Conservation (phyloP, 2,113 vertebrate species). For the Salvelinus alpinus region DNA sequence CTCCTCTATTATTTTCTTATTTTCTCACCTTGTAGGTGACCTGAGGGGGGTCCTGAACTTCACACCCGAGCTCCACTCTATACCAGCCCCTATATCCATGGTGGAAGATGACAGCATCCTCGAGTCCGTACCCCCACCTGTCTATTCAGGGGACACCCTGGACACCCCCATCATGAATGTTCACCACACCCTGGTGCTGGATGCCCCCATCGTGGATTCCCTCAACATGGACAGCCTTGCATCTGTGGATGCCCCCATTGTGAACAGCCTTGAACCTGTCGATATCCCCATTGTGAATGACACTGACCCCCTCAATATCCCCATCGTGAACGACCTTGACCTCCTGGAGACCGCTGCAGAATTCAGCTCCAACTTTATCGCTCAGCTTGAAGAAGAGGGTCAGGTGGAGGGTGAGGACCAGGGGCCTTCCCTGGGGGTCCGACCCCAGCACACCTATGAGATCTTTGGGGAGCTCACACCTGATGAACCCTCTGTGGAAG, state of each 20-base stretch:
- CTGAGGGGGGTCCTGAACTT: neutral
- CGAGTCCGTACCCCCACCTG: neutral
- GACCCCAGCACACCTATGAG: slow-evolving; percentile 15
- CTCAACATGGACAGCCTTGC: neutral
- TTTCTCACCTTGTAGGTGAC: neutral
- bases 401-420: neutral
- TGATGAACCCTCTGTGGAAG: neutral
- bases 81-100: neutral
- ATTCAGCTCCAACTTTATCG: neutral
- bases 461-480: neutral
- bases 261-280: neutral
- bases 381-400: neutral
- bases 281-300: neutral
- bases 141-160: no score
- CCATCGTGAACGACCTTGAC: neutral
- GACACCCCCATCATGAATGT: neutral
- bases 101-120: neutral
- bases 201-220: neutral
- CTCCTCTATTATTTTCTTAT: neutral
- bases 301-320: neutral
- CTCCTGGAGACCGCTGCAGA: neutral
- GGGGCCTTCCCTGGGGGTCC: neutral
- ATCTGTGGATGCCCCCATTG: neutral
- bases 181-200: neutral
- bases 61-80: neutral